Evolutionary conservation across 2,797 vertebrate species (phyloP), one percentile per base, ranked within the genome.

Genomic region (Botia kubotai): DNA sequence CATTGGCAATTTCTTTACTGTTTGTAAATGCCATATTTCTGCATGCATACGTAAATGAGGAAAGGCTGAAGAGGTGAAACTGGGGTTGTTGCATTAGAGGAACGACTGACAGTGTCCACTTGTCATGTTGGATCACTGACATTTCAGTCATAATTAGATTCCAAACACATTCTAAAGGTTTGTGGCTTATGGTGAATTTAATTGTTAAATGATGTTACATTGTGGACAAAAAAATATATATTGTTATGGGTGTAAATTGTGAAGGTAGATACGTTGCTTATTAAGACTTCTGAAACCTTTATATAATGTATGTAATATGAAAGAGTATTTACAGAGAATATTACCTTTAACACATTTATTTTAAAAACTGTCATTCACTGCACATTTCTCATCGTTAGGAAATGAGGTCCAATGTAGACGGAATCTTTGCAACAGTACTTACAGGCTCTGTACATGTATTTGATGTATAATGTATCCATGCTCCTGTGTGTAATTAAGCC

Each of bases 1-100:
- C 79, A 50, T 50, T 50, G 1, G 11, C 48, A 50, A 50, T 50
- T 50, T 50, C 48, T 43, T 75, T 58, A 74, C 71, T 76, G 48
- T 79, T 80, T 68, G 77, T 48, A 83, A 83, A 83, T 83, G 82
- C 76, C 82, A 83, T 46, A 80, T 77, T 57, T 69, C 23, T 80
- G 78, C 72, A 77, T 80, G 67, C 78, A 80, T 83, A 76, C 72
- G 74, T 81, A 76, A 80, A 36, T 33, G 53, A 46, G 26, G 52
- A 75, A 48, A 71, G 60, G 21, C 77, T 72, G 69, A 79, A 79
- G 46, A 46, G 60, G 70, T 73, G 33, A 79, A 70, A 53, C 11
- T 6, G 43, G 6, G 43, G 16, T 33, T 46, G 39, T 63, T 75
- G 19, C n/a, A 39, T 67, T 21, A 19, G 13, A 33, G 16, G 63